Evolutionary conservation across 2,113 vertebrate genomes (phyloP).

Genomic region (Scomber japonicus): DNA sequence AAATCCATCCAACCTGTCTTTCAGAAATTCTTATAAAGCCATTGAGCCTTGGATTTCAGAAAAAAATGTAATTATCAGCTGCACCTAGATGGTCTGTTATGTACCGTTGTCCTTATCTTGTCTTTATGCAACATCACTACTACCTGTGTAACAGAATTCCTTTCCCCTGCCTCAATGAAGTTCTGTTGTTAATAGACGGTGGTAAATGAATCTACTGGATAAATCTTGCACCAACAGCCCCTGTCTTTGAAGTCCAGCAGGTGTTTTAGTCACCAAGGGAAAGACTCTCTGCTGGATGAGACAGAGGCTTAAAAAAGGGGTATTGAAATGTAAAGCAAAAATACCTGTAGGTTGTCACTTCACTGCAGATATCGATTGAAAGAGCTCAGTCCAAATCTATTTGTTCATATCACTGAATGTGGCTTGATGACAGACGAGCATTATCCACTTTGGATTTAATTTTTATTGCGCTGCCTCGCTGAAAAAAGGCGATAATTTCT

Average conservation of each 20-base stretch:
- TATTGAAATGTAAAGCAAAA: conserved; percentile 21
- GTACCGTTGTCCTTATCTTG: conserved; percentile 43
- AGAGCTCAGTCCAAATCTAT: conserved; percentile 71
- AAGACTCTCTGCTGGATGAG: conserved; percentile 17
- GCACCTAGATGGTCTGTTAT: conserved; percentile 40
- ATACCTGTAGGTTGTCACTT: conserved; percentile 49
- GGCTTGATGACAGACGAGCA: conserved; percentile 46
- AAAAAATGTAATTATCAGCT: conserved; percentile 22
- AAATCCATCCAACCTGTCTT: conserved; percentile 70
- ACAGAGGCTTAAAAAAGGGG: conserved; percentile 12
- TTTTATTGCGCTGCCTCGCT: conserved; percentile 51
- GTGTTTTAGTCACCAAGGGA: background rate
- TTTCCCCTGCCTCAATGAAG: conserved; percentile 26
- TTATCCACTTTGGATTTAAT: conserved; percentile 47
- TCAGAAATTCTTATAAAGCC: conserved; percentile 57
- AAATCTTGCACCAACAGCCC: conserved; percentile 29
- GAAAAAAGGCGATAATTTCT: conserved; percentile 33
- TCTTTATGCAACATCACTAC: conserved; percentile 64
- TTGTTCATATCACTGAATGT: conserved; percentile 74
- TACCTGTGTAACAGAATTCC: conserved; percentile 59
- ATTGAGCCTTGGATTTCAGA: conserved; percentile 59
- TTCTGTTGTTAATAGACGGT: conserved; percentile 40
- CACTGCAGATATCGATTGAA: conserved; percentile 43
- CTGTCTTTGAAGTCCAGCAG: conserved; percentile 16
- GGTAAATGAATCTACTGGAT: conserved; percentile 39